Evolutionary conservation across 2,113 vertebrate species (phyloP).

Genomic region (Lutjanus erythropterus): DNA sequence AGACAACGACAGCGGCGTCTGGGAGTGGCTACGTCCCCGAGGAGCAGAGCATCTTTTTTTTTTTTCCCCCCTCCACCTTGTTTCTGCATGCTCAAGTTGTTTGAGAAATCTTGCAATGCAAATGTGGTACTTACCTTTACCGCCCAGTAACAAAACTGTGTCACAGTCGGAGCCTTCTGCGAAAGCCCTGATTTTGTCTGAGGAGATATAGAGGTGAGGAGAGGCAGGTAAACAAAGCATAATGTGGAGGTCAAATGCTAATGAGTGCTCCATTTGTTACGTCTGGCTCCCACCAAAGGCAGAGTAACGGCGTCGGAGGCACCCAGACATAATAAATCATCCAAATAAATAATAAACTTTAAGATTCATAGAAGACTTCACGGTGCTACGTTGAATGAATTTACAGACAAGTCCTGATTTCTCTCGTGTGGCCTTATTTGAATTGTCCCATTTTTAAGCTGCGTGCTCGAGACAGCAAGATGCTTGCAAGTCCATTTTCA

Average conservation of each 20-base stretch:
- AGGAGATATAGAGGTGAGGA: slow-evolving; percentile 73
- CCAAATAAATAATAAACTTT: slow-evolving; percentile 72
- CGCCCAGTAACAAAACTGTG: slow-evolving; percentile 76
- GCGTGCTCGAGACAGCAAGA: slow-evolving; percentile 38
- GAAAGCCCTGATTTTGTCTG: slow-evolving; percentile 74
- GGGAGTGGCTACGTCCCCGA: slow-evolving; percentile 71
- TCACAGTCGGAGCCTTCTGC: slow-evolving; percentile 56
- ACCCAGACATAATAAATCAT: slow-evolving; percentile 78
- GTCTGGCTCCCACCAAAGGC: slow-evolving; percentile 74
- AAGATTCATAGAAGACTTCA: slow-evolving; percentile 54
- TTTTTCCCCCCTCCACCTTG: slow-evolving; percentile 3
- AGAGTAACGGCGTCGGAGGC: slow-evolving; percentile 58
- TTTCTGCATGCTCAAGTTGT: slow-evolving; percentile 70
- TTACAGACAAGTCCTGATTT: slow-evolving; percentile 59
- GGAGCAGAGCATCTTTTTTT: slow-evolving; percentile 49
- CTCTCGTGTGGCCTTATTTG: slow-evolving; percentile 64
- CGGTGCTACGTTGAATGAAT: slow-evolving; percentile 48
- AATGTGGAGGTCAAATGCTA: slow-evolving; percentile 83
- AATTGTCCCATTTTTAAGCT: slow-evolving; percentile 57
- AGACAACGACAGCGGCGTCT: slow-evolving; percentile 66
- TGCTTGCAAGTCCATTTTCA: slow-evolving; percentile 51
- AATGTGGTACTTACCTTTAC: slow-evolving; percentile 75
- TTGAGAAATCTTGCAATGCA: slow-evolving; percentile 79
- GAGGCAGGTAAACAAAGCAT: slow-evolving; percentile 81
- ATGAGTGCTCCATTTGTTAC: slow-evolving; percentile 75